A percentile compares a stretch with the other conserved stretches of the same genome.
phyloP scores from a whole-genome alignment of 2,888 invertebrate genomes.

The Drosophila rubida region DNA sequence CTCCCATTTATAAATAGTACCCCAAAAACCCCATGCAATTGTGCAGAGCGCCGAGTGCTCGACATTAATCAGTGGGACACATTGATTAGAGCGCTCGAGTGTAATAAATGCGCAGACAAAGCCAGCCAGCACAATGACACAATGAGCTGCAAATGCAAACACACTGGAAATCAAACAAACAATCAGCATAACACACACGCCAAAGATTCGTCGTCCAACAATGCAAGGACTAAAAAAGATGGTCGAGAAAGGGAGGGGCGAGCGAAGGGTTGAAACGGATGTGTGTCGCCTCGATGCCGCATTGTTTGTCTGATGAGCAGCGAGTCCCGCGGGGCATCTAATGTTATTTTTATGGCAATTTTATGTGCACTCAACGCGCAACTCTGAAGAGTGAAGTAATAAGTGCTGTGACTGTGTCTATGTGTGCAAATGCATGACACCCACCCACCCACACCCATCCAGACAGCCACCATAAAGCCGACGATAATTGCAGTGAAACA shows the following conservation, averaged over 20 bases:
- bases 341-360: conserved; percentile 65
- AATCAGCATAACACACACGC: conserved; percentile 45
- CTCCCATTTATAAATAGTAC: conserved; percentile 67
- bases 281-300: conserved; percentile 37
- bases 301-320: conserved; percentile 61
- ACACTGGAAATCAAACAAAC: conserved; percentile 32
- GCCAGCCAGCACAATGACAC: conserved; percentile 9
- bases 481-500: conserved; percentile 66
- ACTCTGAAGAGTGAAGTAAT: conserved; percentile 28
- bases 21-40: conserved; percentile 57
- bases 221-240: conserved; percentile 10
- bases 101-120: conserved; percentile 48
- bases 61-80: conserved; percentile 60
- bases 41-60: conserved; percentile 48
- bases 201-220: conserved; percentile 34
- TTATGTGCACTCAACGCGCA: conserved; percentile 41
- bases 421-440: conserved; percentile 15
- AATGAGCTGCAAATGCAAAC: conserved; percentile 30
- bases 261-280: conserved; percentile 19
- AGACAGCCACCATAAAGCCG: conserved; percentile 55
- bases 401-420: conserved; percentile 17
- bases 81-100: conserved; percentile 61
- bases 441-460: conserved; percentile 58
- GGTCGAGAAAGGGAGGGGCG: background rate
- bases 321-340: conserved; percentile 59